phyloP scores from a whole-genome alignment of 2,113 vertebrate species.

The Actinemys pallida region DNA sequence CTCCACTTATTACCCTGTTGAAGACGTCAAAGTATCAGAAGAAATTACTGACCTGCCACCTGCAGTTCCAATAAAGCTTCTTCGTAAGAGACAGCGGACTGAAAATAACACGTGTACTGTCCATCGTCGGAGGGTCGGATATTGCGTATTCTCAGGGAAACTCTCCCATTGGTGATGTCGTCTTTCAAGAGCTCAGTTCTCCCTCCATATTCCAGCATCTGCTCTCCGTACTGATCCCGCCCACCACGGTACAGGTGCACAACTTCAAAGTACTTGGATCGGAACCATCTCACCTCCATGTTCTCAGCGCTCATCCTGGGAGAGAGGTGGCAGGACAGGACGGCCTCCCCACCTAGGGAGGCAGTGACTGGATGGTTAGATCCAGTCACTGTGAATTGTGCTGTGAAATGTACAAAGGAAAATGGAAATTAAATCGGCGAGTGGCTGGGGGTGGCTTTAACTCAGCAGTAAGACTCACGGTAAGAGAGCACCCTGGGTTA shows the following conservation, averaged over 20 bases:
- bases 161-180: conserved; percentile 4
- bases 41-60: no score
- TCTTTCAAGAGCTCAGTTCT: conserved; percentile 57
- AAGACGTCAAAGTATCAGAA: no score
- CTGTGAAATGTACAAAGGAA: no score
- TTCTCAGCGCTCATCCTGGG: not conserved
- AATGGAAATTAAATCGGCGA: no score
- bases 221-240: conserved; percentile 35
- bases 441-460: no score
- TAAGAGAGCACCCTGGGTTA: no score
- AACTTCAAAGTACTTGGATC: not conserved
- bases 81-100: no score
- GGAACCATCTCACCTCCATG: conserved; percentile 75
- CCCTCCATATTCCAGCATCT: conserved; percentile 53
- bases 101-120: conserved; percentile 45
- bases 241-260: conserved; percentile 52
- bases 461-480: no score
- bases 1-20: no score
- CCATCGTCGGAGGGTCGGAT: conserved; percentile 50
- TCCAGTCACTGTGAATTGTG: not conserved
- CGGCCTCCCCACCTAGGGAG: not conserved
- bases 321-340: no score
- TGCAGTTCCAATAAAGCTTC: no score
- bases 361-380: conserved; percentile 9
- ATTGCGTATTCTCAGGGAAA: conserved; percentile 33